Evolutionary conservation across 2,113 vertebrate species (phyloP), one percentile per base, ranked within the genome.

Genomic region (Cyanocitta stelleri): DNA sequence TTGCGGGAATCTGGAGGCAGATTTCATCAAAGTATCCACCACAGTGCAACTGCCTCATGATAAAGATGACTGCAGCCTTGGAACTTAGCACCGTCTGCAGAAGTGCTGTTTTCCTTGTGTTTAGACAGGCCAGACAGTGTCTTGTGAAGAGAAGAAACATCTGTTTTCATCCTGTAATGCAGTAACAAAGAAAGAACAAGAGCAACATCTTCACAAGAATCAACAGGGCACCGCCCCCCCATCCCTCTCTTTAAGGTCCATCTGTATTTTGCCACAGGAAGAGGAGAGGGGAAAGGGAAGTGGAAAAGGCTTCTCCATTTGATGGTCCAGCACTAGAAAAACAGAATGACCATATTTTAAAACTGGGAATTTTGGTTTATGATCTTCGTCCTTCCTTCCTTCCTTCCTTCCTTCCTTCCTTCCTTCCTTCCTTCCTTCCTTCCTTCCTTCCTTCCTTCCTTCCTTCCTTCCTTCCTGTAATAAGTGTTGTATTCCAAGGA

Each of bases 311-410:
- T 83, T 88, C 63, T 91, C 30, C 63, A 67, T 93, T 90, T 84
- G 93, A 94, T 76, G 51, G 43, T 74, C 72, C 55, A 84, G 73
- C 66, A 78, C 81, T 76, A 85, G 67, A 91, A 96, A 90, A 96
- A 93, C 35, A 96, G 95, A 83, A 87, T 15, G 27, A 30, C 27
- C 35, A 11, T 75, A 77, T 77, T 85, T 94, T 83, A 46, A 82
- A 89, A 54, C 20, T n/a, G 81, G 37, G 11, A 3, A 6, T 19
- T 82, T 85, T 44, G 33, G 43, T 5, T 82, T 85, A 35, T 44
- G 5, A 29, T 61, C 10, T 8, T 17, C 5, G 11, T 61, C 4
- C 26, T 23, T 35, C 11, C 39, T 33, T 55, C 32, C n/a, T n/a
- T n/a, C n/a, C n/a, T n/a, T n/a, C n/a, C n/a, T n/a, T n/a, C n/a